Conservation (phyloP, 1,140 invertebrate species). For the Listronotus bonariensis region DNA sequence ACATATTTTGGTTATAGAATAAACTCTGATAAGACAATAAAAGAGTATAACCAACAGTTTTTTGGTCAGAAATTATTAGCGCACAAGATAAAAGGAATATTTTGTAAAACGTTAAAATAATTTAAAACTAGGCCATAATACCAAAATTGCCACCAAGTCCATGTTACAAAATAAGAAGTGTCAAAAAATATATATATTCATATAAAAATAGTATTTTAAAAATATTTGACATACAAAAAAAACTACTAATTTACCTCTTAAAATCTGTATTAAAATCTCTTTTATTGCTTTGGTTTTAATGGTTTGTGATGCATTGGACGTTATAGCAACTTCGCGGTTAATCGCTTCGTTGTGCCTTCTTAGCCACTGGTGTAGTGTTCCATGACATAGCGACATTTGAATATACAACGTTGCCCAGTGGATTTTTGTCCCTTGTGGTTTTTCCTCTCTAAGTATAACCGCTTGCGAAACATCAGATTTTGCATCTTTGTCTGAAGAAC, state of each 20-base stretch:
- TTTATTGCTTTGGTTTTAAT: conserved; percentile 55
- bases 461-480: not conserved
- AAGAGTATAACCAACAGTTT: too few species aligned
- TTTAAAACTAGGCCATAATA: too few species aligned
- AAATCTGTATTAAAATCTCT: conserved; percentile 71
- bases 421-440: conserved; percentile 52
- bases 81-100: too few species aligned
- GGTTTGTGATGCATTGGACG: conserved; percentile 33
- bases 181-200: too few species aligned
- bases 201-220: too few species aligned
- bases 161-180: too few species aligned
- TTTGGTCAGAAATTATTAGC: too few species aligned
- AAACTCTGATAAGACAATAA: too few species aligned
- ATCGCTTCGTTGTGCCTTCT: conserved; percentile 62
- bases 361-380: conserved; percentile 75
- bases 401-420: conserved; percentile 75
- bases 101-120: too few species aligned
- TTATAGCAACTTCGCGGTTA: conserved; percentile 43
- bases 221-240: too few species aligned
- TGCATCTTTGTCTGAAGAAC: not conserved
- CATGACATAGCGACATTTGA: conserved; percentile 80
- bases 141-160: too few species aligned
- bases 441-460: not conserved
- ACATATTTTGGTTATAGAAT: too few species aligned
- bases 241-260: conserved; percentile 57